Base-by-base conservation (phyloP, 2,113 vertebrate species). In the Oceanodroma tethys region DNA sequence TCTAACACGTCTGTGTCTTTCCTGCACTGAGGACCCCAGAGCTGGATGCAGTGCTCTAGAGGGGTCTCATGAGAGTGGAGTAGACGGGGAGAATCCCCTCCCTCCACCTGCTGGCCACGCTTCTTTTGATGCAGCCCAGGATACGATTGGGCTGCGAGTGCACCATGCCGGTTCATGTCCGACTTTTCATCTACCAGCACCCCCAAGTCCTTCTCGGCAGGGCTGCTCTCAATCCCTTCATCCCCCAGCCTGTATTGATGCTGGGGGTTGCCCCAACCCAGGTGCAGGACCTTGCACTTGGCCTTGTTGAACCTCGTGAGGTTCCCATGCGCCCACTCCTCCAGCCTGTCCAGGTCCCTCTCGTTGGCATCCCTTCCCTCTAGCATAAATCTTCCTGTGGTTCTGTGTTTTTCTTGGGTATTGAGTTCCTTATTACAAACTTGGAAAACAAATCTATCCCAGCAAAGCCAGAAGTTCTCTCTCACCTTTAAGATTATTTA, bases 81-180 rank as follows among this genome's bases (percentile, higher is more conserved):
- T 45, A 45, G 45, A 45, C 4, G 18, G 45, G 45, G 45, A 45
- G 45, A 45, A 45, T 45, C 45, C 45, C 45, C 45, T 19, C 45
- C 45, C 45, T 45, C 45, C 45, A 6, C 34, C 56, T 15, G 34
- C 56, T 23, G 56, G 21, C 48, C 14, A 12, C 2, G 6, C 48
- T 45, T 19, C 45, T 45, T 19, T 19, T 32, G 70, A 16, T 72
- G 27, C 36, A 40, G 67, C 27, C 70, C 20, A 13, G 5, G 19
- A 7, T 5, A 16, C 7, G 3, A 3, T 7, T 16, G 48, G 36
- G 27, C 27, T 53, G n/a, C 8, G 2, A 53, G 68, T 3, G 14
- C 36, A 16, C 4, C 0, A 4, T 32, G 36, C 4, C 0, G 4
- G 29, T 29, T 42, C 20, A 2, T 3, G 29, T 23, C 70, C 50